Conservation (phyloP, 1,140 invertebrate species). For the Drosophila nigromelanica region DNA sequence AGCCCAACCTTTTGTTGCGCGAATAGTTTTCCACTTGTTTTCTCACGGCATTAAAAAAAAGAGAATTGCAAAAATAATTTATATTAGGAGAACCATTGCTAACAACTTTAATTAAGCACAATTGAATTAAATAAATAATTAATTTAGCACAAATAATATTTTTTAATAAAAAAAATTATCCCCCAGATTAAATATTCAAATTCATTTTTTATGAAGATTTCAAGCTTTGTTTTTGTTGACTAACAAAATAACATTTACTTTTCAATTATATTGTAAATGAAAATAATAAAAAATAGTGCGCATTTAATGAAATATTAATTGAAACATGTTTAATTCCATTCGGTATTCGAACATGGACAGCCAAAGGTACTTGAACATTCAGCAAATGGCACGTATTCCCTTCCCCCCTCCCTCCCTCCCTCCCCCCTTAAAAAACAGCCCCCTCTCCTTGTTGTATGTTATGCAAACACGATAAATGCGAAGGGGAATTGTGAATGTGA, state of each 20-base stretch:
- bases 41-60: no score
- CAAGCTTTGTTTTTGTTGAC: not conserved
- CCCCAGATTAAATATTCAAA: slow-evolving; percentile 11
- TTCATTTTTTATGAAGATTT: slow-evolving; percentile 7
- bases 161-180: not conserved
- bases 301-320: slow-evolving; percentile 66
- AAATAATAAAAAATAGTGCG: slow-evolving; percentile 17
- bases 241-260: not conserved
- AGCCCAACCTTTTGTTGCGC: no score
- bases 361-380: slow-evolving; percentile 38
- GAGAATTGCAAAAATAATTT: no score
- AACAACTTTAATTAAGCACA: no score
- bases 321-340: slow-evolving; percentile 47
- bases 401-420: not conserved
- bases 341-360: slow-evolving; percentile 27
- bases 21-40: no score
- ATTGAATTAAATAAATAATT: no score
- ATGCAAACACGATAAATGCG: slow-evolving; percentile 60
- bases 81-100: no score
- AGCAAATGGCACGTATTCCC: slow-evolving; percentile 56
- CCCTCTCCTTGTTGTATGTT: slow-evolving; percentile 4
- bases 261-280: not conserved
- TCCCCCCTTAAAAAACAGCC: not conserved
- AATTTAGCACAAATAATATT: not conserved
- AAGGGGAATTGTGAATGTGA: slow-evolving; percentile 43